A percentile compares a stretch with the other conserved stretches of the same genome.
Conservation (phyloP, 2,113 vertebrate genomes). For the Pygoscelis adeliae region DNA sequence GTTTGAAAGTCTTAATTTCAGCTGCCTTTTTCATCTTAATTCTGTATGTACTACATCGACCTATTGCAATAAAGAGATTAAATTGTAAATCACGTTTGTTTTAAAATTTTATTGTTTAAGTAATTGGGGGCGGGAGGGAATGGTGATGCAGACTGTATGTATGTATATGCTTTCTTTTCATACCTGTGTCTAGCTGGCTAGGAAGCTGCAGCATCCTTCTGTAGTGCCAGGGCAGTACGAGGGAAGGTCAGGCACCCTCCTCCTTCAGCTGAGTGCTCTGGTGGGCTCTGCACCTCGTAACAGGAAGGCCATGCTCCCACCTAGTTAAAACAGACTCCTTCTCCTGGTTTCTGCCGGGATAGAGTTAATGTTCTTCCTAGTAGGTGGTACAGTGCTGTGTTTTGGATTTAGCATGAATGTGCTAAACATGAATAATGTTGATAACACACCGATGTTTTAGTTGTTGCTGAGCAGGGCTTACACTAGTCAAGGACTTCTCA, state of each 20-base stretch:
- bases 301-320: not conserved
- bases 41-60: not conserved
- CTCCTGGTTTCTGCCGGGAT: too few species aligned
- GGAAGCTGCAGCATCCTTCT: not conserved
- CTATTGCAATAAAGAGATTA: not conserved
- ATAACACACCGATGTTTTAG: too few species aligned
- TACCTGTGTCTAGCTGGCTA: not conserved
- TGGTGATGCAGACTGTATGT: not conserved
- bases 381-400: too few species aligned
- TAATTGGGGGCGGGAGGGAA: fast-evolving
- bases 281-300: not conserved
- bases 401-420: too few species aligned
- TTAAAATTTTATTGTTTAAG: not conserved
- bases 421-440: too few species aligned
- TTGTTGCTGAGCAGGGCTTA: too few species aligned
- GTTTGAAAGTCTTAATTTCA: not conserved
- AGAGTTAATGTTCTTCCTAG: too few species aligned
- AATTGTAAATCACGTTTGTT: not conserved
- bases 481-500: too few species aligned
- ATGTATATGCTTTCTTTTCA: not conserved
- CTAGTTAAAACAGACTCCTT: not conserved
- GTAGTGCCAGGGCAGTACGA: fast-evolving
- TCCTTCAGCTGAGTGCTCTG: not conserved
- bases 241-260: not conserved
- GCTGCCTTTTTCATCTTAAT: not conserved